These are phyloP conservation scores for Eupithecia insigniata DNA, from an alignment of 2,888 invertebrate species.

Conservation along the genomic window DNA sequence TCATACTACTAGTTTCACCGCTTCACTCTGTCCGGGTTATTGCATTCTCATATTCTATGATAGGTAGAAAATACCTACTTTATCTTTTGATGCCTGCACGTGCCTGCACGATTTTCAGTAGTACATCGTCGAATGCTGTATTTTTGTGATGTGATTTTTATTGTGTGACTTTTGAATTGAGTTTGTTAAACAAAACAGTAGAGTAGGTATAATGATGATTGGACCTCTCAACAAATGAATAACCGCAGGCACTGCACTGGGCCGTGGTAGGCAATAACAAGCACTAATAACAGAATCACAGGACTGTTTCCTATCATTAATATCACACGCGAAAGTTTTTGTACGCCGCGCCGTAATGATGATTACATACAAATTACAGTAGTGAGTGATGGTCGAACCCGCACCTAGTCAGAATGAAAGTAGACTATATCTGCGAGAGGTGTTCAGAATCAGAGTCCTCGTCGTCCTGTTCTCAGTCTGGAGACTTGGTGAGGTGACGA, in stretches of 20 bases:
- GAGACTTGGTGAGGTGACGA: too few relatives aligned
- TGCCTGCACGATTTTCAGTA: neutral
- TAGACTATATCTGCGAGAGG: conserved; percentile 12
- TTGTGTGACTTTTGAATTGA: neutral
- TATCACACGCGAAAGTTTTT: conserved; percentile 31
- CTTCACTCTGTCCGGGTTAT: neutral
- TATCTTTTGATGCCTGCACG: neutral
- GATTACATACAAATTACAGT: conserved; percentile 24
- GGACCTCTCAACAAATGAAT: neutral
- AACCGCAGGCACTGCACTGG: neutral
- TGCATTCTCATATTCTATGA: neutral
- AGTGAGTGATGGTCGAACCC: conserved; percentile 13
- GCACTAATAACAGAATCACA: conserved; percentile 7
- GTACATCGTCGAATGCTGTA: neutral
- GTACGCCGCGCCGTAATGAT: conserved; percentile 19
- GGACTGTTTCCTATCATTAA: conserved; percentile 23
- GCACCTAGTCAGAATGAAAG: conserved; percentile 20
- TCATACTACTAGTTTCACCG: neutral
- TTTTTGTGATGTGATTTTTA: neutral
- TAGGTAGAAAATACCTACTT: too few relatives aligned
- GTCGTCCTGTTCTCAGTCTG: neutral
- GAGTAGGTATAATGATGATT: neutral
- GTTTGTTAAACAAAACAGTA: neutral
- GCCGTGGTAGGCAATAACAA: neutral
- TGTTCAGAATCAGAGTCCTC: neutral